Evolutionary conservation across 2,113 vertebrate genomes (phyloP), one percentile per base, ranked within the genome.

Genomic region (Tapirus terrestris): DNA sequence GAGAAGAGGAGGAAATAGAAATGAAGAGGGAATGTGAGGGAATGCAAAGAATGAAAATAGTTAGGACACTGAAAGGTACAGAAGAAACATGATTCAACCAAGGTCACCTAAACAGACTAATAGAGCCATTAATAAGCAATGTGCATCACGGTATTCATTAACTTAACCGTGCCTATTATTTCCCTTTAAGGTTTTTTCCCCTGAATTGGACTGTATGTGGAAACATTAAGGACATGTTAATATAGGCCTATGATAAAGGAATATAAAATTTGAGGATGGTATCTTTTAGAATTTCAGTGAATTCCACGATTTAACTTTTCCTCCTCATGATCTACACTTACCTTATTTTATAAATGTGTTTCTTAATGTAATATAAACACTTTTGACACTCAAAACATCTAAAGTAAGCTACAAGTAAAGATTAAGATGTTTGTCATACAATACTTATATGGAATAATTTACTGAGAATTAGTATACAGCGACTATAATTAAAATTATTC

Each of bases 401-500:
- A 94, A 72, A 23, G 6, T 9, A 70, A 80, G 7, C 21, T 48
- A 39, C 4, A 91, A 60, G 63, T 79, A 8, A 72, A 65, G 20
- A 65, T 68, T 61, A 79, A 92, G 36, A 31, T 75, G 12, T 33
- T 82, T 82, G 36, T 87, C n/a, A 77, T 91, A 48, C 0, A 90
- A 33, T 67, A 94, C 8, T 82, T 68, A 56, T 23, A 70, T 29
- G 8, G 29, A 79, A 39, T 61, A 86, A 91, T 89, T 92, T 16
- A 51, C 33, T 77, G 27, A 77, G 23, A 93, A 95, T 96, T 84
- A 61, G 1, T 56, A 53, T 84, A 75, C 4, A 79, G 5, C 4
- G 92, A 72, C 18, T 60, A 36, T 95, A 91, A 88, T 90, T 93
- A 48, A 93, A 95, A 83, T 72, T 56, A 60, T 87, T 83, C 67